A percentile compares a stretch with the other conserved stretches of the same genome.
Conservation (phyloP, 2,113 vertebrate genomes). For the Paratilapia polleni region DNA sequence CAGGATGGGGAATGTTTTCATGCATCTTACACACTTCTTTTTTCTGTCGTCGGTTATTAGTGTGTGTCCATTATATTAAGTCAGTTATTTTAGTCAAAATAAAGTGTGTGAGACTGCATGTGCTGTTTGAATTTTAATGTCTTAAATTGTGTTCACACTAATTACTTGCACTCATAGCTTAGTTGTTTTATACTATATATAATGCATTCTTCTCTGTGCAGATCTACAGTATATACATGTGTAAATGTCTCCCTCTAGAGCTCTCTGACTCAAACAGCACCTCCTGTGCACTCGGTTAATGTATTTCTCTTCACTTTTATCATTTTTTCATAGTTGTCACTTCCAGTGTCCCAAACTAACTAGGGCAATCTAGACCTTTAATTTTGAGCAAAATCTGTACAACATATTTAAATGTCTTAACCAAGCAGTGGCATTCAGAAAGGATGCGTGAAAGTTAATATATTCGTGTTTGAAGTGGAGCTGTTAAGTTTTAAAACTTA, state of each 20-base stretch:
- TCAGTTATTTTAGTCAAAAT: fast-evolving
- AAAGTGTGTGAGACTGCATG: neutral
- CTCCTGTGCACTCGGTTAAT: neutral
- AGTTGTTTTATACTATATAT: neutral
- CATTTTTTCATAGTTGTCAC: neutral
- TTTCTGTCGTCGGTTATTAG: neutral
- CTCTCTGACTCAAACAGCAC: neutral
- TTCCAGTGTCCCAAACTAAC: fast-evolving
- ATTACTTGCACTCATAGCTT: neutral
- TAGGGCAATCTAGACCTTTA: too few species aligned
- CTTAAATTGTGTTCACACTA: neutral
- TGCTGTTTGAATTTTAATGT: neutral
- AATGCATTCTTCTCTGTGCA: neutral
- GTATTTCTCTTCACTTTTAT: neutral
- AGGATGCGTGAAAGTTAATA: fast-evolving
- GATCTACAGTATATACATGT: neutral
- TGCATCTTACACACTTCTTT: neutral
- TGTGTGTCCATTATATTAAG: fast-evolving
- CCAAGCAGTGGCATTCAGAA: neutral
- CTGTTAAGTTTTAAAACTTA: neutral
- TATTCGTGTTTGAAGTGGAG: neutral
- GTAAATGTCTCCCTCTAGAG: constrained; percentile 36
- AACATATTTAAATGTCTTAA: neutral
- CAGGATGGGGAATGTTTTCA: neutral
- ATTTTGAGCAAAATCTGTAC: neutral